Conservation (phyloP, 2,113 vertebrate species). For the Marcusenius ussheri region DNA sequence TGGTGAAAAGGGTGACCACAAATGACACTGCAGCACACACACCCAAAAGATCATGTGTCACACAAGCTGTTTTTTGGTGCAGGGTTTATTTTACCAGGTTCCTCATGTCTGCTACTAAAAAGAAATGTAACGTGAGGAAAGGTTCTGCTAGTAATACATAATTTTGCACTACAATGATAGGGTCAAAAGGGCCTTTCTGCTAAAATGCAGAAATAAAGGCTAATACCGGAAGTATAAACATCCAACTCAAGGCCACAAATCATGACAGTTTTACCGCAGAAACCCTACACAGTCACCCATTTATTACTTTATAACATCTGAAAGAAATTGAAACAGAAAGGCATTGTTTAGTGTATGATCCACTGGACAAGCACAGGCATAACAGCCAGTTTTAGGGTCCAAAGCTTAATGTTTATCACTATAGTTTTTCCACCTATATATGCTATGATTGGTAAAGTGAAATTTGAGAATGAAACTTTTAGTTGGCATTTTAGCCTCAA, state of each 20-base stretch:
- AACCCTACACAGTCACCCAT: neutral
- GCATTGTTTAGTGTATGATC: too few relatives aligned
- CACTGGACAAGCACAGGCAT: too few relatives aligned
- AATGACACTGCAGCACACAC: neutral
- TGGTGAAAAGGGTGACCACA: neutral
- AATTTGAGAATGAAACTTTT: too few relatives aligned
- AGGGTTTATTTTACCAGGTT: neutral
- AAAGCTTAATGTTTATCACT: too few relatives aligned
- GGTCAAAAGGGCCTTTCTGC: neutral
- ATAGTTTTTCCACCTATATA: too few relatives aligned
- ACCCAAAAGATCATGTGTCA: neutral
- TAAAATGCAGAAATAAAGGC: neutral
- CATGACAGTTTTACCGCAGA: neutral
- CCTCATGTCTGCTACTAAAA: neutral
- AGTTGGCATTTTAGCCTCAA: too few relatives aligned
- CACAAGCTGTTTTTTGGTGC: neutral
- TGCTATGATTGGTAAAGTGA: too few relatives aligned
- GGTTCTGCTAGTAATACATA: neutral
- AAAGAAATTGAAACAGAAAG: too few relatives aligned
- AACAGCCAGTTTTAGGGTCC: too few relatives aligned
- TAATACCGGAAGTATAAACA: neutral
- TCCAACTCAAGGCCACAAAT: neutral
- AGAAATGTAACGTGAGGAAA: neutral
- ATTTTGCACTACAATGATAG: neutral
- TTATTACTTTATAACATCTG: too few relatives aligned